A percentile compares a stretch with the other conserved stretches of the same genome.
Evolutionary conservation across 2,888 invertebrate species (phyloP).

Genomic region (Cosmorhoe ocellata): DNA sequence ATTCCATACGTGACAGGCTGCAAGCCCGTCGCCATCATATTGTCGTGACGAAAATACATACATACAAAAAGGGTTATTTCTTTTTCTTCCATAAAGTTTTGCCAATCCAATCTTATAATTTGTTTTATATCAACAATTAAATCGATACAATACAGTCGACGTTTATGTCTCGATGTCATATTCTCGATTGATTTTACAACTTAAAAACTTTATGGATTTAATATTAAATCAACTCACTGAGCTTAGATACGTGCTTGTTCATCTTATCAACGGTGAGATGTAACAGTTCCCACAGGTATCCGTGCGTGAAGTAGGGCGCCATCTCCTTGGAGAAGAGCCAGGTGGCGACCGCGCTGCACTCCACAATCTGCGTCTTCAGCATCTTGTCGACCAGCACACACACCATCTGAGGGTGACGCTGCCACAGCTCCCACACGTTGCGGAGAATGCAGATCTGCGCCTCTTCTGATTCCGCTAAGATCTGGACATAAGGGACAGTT

Average conservation of each 20-base stretch:
- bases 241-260: slow-evolving; percentile 95
- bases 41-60: no score
- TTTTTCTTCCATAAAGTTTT: no score
- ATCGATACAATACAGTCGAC: no score
- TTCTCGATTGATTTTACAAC: no score
- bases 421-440: slow-evolving; percentile 98
- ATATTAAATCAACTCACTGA: slow-evolving; percentile 85
- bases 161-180: no score
- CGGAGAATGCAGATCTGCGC: slow-evolving; percentile 96
- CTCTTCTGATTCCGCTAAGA: slow-evolving; percentile 95
- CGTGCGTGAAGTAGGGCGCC: slow-evolving; percentile 94
- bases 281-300: slow-evolving; percentile 98
- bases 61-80: no score
- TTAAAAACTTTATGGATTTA: no score
- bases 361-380: slow-evolving; percentile 97
- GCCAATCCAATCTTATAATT: no score
- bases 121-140: no score
- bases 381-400: slow-evolving; percentile 97
- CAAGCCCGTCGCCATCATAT: no score
- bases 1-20: no score
- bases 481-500: no score
- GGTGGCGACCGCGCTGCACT: slow-evolving; percentile 97
- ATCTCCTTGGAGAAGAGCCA: slow-evolving; percentile 98
- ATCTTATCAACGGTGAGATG: slow-evolving; percentile 98
- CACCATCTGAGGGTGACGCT: slow-evolving; percentile 98